Base-by-base conservation (phyloP, 2,113 vertebrate species). In the Sprattus sprattus region DNA sequence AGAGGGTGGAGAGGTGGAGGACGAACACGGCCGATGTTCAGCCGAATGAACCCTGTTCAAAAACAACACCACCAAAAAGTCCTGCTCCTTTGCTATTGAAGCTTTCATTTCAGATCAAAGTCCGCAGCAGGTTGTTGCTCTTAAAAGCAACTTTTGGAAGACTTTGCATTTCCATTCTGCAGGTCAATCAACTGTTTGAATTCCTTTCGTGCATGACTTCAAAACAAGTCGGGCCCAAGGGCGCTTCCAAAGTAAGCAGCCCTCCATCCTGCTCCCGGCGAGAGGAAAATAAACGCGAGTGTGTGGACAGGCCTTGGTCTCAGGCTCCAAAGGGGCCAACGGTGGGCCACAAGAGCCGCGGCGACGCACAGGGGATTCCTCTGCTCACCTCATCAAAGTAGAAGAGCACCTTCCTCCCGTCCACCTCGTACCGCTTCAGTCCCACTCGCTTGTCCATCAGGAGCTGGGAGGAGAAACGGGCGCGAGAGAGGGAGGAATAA, bases 371-470 rank as follows among this genome's bases (percentile, higher is more conserved):
- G 10, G 71, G 71, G 71, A 78, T 32, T 5, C 71, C 71, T 32
- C 71, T 78, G 32, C 93, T 93, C 87, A 98, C 97, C 96, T 98
- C 97, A 54, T 98, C 97, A 89, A 98, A 98, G 92, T 99, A 98
- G 94, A 98, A 97, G 15, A 98, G 92, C 9, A 98, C 96, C 91
- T 96, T 97, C 87, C 96, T 93, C 83, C 97, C 97, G 16, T 94
- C 96, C 85, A 97, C 89, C 92, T 99, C 97, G 0, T 98, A 98
- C 87, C 97, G 93, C 95, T 98, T 99, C 86, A 98, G 93, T 81
- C 96, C 96, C 44, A 96, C 95, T 82, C 96, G 94, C 89, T 97
- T 97, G 93, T 97, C 97, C 92, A 96, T 93, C 90, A 98, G 86
- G 83, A 97, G 91, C 97, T 99, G 91, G 9, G 84, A 39, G 81